Conservation (phyloP, 2,797 vertebrate genomes). For the Hyperoplus immaculatus region DNA sequence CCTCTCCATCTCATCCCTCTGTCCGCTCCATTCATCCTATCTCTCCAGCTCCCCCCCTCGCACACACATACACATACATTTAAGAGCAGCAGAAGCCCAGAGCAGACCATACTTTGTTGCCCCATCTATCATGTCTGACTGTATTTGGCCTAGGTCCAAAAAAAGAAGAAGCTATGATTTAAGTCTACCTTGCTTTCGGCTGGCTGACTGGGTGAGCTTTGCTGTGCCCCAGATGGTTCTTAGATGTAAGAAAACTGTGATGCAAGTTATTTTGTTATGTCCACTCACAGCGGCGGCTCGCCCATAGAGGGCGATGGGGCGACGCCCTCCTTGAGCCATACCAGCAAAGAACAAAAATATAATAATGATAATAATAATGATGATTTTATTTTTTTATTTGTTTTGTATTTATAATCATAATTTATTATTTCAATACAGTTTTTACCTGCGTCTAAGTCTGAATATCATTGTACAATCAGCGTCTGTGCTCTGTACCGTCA, state of each 20-base stretch:
- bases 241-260: slow-evolving; percentile 23
- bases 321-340: no score
- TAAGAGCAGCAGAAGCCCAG: slow-evolving; percentile 79
- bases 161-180: slow-evolving; percentile 65
- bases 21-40: slow-evolving; percentile 59
- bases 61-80: slow-evolving; percentile 58
- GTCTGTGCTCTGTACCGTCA: no score
- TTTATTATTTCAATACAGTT: no score
- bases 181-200: slow-evolving; percentile 65
- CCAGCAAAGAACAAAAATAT: no score
- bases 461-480: no score
- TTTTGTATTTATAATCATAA: no score
- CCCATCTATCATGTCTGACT: slow-evolving; percentile 80
- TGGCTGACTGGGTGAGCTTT: slow-evolving; percentile 16
- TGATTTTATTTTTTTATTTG: no score
- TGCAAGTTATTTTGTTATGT: slow-evolving; percentile 19
- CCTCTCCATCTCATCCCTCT: slow-evolving; percentile 70
- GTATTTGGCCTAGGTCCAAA: slow-evolving; percentile 62
- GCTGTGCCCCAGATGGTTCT: slow-evolving; percentile 38
- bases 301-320: no score
- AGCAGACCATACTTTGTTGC: slow-evolving; percentile 68
- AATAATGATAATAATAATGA: no score
- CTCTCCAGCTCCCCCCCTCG: slow-evolving; percentile 53
- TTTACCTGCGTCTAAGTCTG: no score
- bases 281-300: no score